Base-by-base conservation (phyloP, 2,113 vertebrate genomes). In the Lophura nycthemera region DNA sequence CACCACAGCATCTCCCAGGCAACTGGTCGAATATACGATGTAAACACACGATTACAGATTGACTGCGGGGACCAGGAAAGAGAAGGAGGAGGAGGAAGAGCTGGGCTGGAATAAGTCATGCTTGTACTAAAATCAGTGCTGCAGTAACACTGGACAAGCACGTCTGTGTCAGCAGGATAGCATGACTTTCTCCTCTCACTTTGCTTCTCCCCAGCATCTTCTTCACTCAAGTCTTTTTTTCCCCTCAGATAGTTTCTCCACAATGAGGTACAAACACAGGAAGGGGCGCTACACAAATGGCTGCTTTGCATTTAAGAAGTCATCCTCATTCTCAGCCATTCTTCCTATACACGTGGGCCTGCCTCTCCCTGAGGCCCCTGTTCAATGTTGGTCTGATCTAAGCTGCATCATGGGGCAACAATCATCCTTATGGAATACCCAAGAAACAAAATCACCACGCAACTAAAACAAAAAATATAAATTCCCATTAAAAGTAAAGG, bases 1-100 rank as follows among this genome's bases (percentile, higher is more conserved):
- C 93, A 96, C 79, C 76, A 40, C 32, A 90, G 66, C 36, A 96
- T 95, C 73, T 59, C 91, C 96, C 94, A 82, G 92, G 96, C 95
- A 96, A 96, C 93, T 47, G 76, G 56, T 0, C 0, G 63, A 93
- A 91, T 71, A 92, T 79, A 95, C 79, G 64, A 60, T 56, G 66
- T 91, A 95, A 95, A 94, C 88, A 97, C 89, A 82, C 0, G n/a
- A 95, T 96, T 92, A 96, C 85, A 91, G 76, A 93, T 76, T 57
- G 81, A 54, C 72, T 40, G 57, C 5, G 0, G 18, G 20, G 4
- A 91, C 54, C 88, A 72, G 80, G 89, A 83, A 92, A 90, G 50
- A 93, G 76, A 19, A 94, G 85, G 65, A 80, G 76, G 79, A 91
- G 64, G 48, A 89, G 67, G 75, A 93, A 52, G 90, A 83, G 32